Evolutionary conservation across 2,888 invertebrate genomes (phyloP), one percentile per base, ranked within the genome.

Genomic region (Catocala nupta): DNA sequence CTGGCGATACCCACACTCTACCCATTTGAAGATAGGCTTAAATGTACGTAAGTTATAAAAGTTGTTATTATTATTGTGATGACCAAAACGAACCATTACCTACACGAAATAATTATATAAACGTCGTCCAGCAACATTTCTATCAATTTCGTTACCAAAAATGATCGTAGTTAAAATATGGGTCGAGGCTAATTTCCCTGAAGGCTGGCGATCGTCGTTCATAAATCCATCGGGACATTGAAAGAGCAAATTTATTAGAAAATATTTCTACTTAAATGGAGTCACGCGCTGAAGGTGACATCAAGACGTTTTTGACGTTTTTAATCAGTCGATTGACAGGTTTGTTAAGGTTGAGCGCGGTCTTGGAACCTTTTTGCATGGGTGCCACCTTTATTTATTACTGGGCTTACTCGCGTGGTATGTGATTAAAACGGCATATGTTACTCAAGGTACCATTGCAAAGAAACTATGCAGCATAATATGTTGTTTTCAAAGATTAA

Each of bases 181-280:
- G 74, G 70, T 68, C 66, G 57, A 55, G 60, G 59, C 62, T 77
- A 71, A 75, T 75, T 77, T 75, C 67, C 71, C 63, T 44, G 47
- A 59, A 55, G 63, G 42, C 55, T 44, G 33, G 11, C 45, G 36
- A 55, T 51, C 49, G 36, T 5, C 50, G 25, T 7, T 36, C 36
- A 45, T 42, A 55, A 55, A 45, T 63, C 57, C 42, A 33, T 49
- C n/a, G 50, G 45, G 54, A 57, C 44, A 59, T 36, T 36, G 13
- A 63, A 50, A 36, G 34, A 49, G 44, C n/a, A 51, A 57, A 58
- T 58, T 63, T 55, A 59, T 66, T 71, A 70, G 57, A 59, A 67
- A 77, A 76, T 74, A 74, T 75, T 76, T 65, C 56, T 61, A 61
- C 50, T 69, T 65, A 64, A 71, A 77, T 73, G 51, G 63, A 77